Evolutionary conservation across 2,113 vertebrate genomes (phyloP).

Genomic region (Anhinga rufa): DNA sequence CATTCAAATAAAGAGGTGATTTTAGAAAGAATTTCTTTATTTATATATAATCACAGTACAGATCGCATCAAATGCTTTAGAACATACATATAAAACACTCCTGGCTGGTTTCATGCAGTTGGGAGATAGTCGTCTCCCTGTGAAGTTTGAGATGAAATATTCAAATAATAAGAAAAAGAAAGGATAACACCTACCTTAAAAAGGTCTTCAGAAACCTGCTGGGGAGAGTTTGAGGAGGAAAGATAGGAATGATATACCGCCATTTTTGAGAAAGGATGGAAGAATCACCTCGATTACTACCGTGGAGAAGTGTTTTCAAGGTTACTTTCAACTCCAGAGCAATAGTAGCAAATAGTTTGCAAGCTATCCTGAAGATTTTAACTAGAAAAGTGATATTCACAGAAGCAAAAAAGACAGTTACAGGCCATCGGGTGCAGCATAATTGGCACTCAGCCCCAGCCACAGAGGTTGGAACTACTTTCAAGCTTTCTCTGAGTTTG

Average conservation of each 20-base stretch:
- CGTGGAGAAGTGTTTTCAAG: conserved; percentile 41
- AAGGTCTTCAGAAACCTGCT: conserved; percentile 22
- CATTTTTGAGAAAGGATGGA: conserved; percentile 35
- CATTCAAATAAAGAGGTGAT: neutral
- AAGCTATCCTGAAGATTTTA: conserved; percentile 18
- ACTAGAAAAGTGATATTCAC: conserved; percentile 53
- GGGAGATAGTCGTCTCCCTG: neutral
- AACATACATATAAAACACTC: neutral
- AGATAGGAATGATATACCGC: neutral
- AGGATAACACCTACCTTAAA: conserved; percentile 1
- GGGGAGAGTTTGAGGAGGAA: neutral
- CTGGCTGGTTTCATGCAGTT: neutral
- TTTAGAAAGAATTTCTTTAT: neutral
- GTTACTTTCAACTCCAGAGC: conserved; percentile 47
- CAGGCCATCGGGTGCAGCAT: neutral
- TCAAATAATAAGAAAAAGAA: conserved; percentile 19
- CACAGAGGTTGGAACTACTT: neutral
- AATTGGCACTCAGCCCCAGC: conserved; percentile 18
- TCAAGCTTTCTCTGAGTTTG: neutral
- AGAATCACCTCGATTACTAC: conserved; percentile 1
- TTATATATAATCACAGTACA: conserved; percentile 2
- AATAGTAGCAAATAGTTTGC: conserved; percentile 46
- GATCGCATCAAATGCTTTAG: conserved; percentile 30
- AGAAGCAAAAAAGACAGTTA: conserved; percentile 43
- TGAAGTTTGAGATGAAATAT: conserved; percentile 37